Percentiles rank a stretch among this genome's conserved stretches.
Evolutionary conservation across 2,888 invertebrate genomes (phyloP).

Genomic region (Ennomos erosarius): DNA sequence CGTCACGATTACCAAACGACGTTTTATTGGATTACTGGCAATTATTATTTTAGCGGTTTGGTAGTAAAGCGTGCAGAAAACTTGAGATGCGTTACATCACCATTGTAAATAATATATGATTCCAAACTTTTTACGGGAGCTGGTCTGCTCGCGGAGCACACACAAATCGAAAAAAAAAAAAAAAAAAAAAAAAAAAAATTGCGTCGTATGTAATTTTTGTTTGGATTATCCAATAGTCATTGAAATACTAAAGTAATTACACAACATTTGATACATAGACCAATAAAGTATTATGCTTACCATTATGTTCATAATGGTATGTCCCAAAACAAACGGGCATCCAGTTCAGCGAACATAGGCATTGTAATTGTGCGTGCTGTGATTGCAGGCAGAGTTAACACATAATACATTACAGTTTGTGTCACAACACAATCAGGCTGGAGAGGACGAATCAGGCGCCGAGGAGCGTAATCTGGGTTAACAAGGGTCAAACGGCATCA

Average conservation of each 20-base stretch:
- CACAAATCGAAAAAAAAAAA: too few species aligned
- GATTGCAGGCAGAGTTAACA: conserved; percentile 85
- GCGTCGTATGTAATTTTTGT: too few species aligned
- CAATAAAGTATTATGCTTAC: too few species aligned
- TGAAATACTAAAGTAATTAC: too few species aligned
- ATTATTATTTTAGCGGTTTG: conserved; percentile 1
- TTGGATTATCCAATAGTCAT: too few species aligned
- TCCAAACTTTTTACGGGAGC: too few species aligned
- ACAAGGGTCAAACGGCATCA: conserved; percentile 90
- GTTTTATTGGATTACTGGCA: not conserved
- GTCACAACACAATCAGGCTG: conserved; percentile 85
- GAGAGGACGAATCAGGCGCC: conserved; percentile 85
- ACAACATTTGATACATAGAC: too few species aligned
- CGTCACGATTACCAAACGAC: conserved; percentile 14
- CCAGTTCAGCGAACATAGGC: conserved; percentile 76
- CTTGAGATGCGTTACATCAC: too few species aligned
- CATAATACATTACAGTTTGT: conserved; percentile 86
- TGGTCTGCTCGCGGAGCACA: too few species aligned
- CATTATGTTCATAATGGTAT: too few species aligned
- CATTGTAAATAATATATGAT: too few species aligned
- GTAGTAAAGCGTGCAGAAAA: conserved; percentile 3
- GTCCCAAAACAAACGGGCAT: conserved; percentile 50
- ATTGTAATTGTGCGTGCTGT: conserved; percentile 82
- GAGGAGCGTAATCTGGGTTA: conserved; percentile 89
- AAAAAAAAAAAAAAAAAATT: too few species aligned